These are phyloP conservation scores for Scleropages formosus DNA, from an alignment of 2,797 vertebrate species.

Conservation along the genomic window DNA sequence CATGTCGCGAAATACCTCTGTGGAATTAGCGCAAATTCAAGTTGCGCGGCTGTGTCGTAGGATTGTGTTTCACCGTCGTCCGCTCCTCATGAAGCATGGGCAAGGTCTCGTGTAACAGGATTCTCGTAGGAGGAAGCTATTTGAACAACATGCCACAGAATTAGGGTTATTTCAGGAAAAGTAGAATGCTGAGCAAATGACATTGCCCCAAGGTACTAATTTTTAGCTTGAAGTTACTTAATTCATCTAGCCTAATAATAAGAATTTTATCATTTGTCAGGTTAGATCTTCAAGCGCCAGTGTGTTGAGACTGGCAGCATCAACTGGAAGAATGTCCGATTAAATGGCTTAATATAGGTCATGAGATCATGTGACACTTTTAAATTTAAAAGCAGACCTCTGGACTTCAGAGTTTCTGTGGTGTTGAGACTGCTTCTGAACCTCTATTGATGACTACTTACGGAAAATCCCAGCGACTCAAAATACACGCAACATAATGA, in stretches of 20 bases:
- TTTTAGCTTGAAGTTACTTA: constrained; percentile 1
- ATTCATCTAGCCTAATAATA: background rate
- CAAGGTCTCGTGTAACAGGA: background rate
- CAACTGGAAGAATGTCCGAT: constrained; percentile 16
- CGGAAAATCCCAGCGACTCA: background rate
- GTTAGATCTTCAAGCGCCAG: background rate
- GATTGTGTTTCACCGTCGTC: background rate
- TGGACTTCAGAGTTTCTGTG: constrained; percentile 8
- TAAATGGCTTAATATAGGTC: constrained; percentile 25
- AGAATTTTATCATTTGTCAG: constrained; percentile 8
- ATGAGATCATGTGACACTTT: constrained; percentile 25
- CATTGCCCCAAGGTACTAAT: background rate
- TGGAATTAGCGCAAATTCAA: background rate
- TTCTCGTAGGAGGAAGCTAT: background rate
- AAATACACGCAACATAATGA: background rate
- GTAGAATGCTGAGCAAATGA: background rate
- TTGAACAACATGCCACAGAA: background rate
- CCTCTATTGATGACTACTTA: background rate
- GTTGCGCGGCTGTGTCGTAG: background rate
- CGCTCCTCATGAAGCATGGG: background rate
- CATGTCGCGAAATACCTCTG: background rate
- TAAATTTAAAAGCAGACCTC: constrained; percentile 6
- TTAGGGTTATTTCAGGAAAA: constrained; percentile 16
- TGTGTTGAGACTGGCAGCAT: background rate
- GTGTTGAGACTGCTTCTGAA: background rate